phyloP scores from a whole-genome alignment of 1,140 invertebrate genomes.

The Carcinoscorpius rotundicauda region DNA sequence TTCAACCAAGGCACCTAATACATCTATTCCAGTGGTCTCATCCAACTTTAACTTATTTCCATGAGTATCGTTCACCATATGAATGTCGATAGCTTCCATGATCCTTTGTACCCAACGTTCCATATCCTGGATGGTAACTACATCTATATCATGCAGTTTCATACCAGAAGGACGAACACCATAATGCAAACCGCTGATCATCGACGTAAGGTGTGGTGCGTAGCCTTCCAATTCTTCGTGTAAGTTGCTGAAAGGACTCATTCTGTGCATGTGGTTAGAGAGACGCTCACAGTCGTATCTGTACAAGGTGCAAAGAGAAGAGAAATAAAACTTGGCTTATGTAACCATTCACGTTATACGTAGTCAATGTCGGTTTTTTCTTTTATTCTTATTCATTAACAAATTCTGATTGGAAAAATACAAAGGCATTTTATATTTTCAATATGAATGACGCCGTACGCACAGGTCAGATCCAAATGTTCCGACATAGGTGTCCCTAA shows the following conservation, averaged over 20 bases:
- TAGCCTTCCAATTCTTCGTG: conserved; percentile 41
- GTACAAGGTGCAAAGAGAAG: neutral
- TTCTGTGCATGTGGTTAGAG: conserved; percentile 40
- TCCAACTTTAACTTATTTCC: conserved; percentile 13
- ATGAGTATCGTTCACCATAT: conserved; percentile 8
- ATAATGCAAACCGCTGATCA: conserved; percentile 48
- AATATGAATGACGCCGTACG: no score
- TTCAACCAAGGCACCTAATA: conserved; percentile 18
- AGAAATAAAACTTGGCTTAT: no score
- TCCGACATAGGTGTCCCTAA: no score
- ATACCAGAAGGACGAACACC: conserved; percentile 41
- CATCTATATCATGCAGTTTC: conserved; percentile 35
- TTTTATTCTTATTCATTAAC: no score
- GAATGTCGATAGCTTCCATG: conserved; percentile 16
- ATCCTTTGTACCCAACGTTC: conserved; percentile 27
- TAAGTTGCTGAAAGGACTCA: conserved; percentile 19
- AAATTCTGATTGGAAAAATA: no score
- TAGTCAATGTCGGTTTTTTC: no score
- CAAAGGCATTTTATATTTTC: no score
- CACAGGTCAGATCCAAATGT: no score
- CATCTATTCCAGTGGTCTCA: conserved; percentile 15
- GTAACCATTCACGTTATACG: no score
- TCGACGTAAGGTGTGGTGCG: conserved; percentile 42
- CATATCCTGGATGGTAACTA: conserved; percentile 34
- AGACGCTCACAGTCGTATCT: conserved; percentile 58